A percentile compares a stretch with the other conserved stretches of the same genome.
Conservation (phyloP, 2,888 invertebrate species). For the Yponomeuta evonymella region DNA sequence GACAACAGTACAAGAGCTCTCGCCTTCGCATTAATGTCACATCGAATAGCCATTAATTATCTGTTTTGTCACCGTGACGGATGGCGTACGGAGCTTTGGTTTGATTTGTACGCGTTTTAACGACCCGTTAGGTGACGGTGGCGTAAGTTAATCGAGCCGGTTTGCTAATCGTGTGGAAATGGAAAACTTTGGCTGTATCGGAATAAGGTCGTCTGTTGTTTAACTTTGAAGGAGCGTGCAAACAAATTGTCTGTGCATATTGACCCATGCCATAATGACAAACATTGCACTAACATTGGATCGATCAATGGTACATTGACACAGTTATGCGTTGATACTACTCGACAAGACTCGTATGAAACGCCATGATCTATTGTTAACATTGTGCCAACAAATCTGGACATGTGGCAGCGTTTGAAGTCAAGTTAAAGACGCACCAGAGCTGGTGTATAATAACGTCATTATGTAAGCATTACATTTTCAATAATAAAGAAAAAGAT, state of each 20-base stretch:
- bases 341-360: too few relatives aligned
- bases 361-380: too few relatives aligned
- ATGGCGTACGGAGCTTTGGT: slow-evolving; percentile 1
- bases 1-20: background rate
- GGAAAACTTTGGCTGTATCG: background rate
- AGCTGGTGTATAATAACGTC: too few relatives aligned
- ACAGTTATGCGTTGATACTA: too few relatives aligned
- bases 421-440: too few relatives aligned
- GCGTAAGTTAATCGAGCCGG: background rate
- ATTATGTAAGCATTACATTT: too few relatives aligned
- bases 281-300: background rate
- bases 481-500: too few relatives aligned
- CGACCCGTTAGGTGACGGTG: background rate
- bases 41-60: slow-evolving; percentile 1
- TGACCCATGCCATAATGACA: background rate
- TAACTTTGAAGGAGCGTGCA: background rate
- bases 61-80: slow-evolving; percentile 2
- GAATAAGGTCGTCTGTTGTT: background rate
- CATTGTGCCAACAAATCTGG: too few relatives aligned
- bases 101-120: slow-evolving; percentile 8
- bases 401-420: too few relatives aligned
- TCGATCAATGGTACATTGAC: background rate
- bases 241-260: background rate
- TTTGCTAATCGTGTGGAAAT: slow-evolving; percentile 1
- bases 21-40: slow-evolving; percentile 9